These are phyloP conservation scores for Nomia melanderi DNA, from an alignment of 1,140 invertebrate genomes.

Conservation along the genomic window DNA sequence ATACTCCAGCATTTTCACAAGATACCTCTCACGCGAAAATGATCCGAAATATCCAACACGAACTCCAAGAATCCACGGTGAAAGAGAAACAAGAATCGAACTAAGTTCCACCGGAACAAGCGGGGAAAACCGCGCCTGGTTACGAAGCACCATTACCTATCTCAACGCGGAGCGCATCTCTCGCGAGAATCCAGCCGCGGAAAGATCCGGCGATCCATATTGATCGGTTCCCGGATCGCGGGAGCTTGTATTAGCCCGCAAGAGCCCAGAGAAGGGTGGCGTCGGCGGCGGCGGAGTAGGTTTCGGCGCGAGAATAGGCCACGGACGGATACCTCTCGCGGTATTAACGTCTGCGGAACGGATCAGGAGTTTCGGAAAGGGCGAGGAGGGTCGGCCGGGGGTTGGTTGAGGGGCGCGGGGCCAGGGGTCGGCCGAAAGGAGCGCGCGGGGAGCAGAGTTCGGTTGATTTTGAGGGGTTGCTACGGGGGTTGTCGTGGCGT, in stretches of 20 bases:
- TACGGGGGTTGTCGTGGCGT: constrained; percentile 81
- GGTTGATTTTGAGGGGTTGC: constrained; percentile 82
- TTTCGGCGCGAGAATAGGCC: constrained; percentile 46
- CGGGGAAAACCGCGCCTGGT: neutral
- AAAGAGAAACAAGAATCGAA: neutral
- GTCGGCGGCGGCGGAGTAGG: constrained; percentile 17
- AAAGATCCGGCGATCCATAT: constrained; percentile 6
- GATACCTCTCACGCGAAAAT: too few relatives aligned
- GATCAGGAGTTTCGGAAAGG: constrained; percentile 50
- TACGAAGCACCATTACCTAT: constrained; percentile 1
- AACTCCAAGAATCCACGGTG: too few relatives aligned
- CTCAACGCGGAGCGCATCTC: neutral
- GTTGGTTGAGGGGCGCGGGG: constrained; percentile 4
- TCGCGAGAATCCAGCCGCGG: too few relatives aligned
- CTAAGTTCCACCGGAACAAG: neutral
- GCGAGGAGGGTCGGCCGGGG: neutral
- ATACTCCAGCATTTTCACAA: too few relatives aligned
- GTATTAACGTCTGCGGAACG: constrained; percentile 66
- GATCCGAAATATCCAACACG: too few relatives aligned
- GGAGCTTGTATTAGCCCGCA: constrained; percentile 27
- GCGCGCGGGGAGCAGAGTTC: constrained; percentile 58
- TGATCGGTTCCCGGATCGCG: constrained; percentile 6
- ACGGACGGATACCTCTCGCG: constrained; percentile 55
- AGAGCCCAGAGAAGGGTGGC: constrained; percentile 10
- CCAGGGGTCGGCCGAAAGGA: constrained; percentile 49